A percentile compares a stretch with the other conserved stretches of the same genome.
These are phyloP conservation scores for Drosophila insularis DNA, from an alignment of 1,140 invertebrate genomes.

Conservation along the genomic window DNA sequence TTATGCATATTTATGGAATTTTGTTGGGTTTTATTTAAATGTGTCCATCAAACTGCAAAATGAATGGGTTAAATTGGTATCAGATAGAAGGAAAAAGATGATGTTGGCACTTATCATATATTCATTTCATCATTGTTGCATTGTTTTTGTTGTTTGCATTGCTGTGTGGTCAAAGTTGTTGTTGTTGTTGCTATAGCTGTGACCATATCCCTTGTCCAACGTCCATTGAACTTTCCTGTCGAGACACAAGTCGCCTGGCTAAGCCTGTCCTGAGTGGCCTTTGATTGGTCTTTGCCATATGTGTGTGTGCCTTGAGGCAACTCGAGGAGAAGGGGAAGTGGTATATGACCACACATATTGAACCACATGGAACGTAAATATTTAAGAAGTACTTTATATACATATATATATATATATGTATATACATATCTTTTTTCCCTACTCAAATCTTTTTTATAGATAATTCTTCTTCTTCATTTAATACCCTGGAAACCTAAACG, in stretches of 20 bases:
- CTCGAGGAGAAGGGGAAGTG: not conserved
- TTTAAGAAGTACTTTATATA: conserved; percentile 75
- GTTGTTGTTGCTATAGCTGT: not conserved
- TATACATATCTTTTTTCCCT: conserved; percentile 33
- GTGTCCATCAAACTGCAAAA: not conserved
- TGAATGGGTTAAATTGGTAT: not conserved
- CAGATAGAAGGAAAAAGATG: not conserved
- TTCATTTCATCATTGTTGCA: conserved; percentile 2
- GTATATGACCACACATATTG: conserved; percentile 51
- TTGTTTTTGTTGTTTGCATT: conserved; percentile 3
- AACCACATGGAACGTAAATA: conserved; percentile 71
- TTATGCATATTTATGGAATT: not conserved
- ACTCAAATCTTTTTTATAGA: conserved; percentile 49
- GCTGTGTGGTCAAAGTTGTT: not conserved
- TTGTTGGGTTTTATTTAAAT: not conserved
- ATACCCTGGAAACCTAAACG: not conserved
- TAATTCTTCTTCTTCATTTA: conserved; percentile 24
- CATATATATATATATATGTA: conserved; percentile 26
- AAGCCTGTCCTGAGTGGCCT: conserved; percentile 53
- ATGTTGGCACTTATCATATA: conserved; percentile 1
- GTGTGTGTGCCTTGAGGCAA: conserved; percentile 38
- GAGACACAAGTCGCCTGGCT: conserved; percentile 46
- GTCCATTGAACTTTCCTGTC: conserved; percentile 38
- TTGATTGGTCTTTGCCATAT: conserved; percentile 41
- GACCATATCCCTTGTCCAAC: not conserved